Percentiles rank a stretch among this genome's conserved stretches.
Conservation (phyloP, 2,113 vertebrate species). For the Semicossyphus pulcher region DNA sequence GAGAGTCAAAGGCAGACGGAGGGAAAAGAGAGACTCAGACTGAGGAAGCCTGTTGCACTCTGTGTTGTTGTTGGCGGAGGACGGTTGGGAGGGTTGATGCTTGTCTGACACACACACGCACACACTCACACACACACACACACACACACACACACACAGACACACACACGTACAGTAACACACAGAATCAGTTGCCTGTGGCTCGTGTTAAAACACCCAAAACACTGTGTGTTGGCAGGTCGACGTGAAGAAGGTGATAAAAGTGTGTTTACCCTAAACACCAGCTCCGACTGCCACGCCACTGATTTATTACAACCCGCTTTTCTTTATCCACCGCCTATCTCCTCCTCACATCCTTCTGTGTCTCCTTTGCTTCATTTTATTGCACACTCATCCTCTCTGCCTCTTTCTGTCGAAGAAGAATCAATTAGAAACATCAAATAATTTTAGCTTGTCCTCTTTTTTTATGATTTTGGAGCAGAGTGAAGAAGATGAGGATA, state of each 20-base stretch:
- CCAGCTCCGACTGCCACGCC: background rate
- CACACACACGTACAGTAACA: constrained; percentile 4
- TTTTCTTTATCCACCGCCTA: constrained; percentile 7
- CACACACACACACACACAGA: constrained; percentile 44
- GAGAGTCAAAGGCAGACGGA: constrained; percentile 3
- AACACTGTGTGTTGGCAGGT: constrained; percentile 68
- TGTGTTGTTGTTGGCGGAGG: constrained; percentile 60
- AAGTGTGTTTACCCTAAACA: constrained; percentile 72
- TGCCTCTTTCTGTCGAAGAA: background rate
- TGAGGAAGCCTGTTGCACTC: constrained; percentile 30
- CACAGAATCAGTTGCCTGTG: constrained; percentile 52
- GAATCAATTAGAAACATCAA: background rate
- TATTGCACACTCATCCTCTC: background rate
- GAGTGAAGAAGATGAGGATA: no score
- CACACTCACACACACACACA: constrained; percentile 31
- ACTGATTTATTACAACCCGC: constrained; percentile 41
- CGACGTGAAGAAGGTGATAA: constrained; percentile 65
- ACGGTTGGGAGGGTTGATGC: constrained; percentile 52
- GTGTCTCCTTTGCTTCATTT: background rate
- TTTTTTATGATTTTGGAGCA: background rate
- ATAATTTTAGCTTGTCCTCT: background rate
- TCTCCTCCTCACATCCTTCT: constrained; percentile 16
- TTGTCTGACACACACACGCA: constrained; percentile 32
- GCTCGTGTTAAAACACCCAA: constrained; percentile 66
- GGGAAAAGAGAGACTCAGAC: constrained; percentile 6